Base-by-base conservation (phyloP, 1,140 invertebrate species). In the Camponotus vicinus region DNA sequence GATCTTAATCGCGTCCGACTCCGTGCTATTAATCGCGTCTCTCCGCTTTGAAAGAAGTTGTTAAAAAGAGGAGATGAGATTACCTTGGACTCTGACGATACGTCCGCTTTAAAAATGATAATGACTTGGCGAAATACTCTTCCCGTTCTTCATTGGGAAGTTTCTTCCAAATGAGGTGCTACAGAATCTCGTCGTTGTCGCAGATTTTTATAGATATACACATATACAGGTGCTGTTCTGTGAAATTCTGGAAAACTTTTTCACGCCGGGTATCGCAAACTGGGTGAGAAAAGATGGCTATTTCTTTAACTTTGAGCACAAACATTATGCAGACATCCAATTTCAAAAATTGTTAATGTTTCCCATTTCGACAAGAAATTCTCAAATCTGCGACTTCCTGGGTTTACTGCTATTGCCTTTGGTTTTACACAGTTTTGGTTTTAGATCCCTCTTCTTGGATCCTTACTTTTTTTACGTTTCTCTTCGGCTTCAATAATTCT, bases 11-110 rank as follows among this genome's bases (percentile, higher is more conserved):
- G 87, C 27, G 55, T 73, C 69, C 32, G 57, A 52, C 69, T n/a
- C 6, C n/a, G 21, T 57, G 13, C 87, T 86, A 85, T 88, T 88
- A 86, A 89, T 89, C 82, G 86, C 64, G 79, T 89, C 69, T 75
- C n/a, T 63, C 45, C 57, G 34, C 69, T 69, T 45, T 11, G 13
- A 84, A 85, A 79, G 82, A 86, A 63, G 55, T 70, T 83, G 87
- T 89, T 67, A 85, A 78, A 40, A 21, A 32, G n/a, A 59, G 34
- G n/a, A 59, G 34, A 88, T 77, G 86, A 86, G 75, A 88, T 88
- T 79, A 77, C 45, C 13, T 9, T 11, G 49, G 69, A 59, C 13
- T 52, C 61, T 70, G 49, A 85, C 71, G 79, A 88, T 52, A 77
- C 55, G 52, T 82, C 79, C 70, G 52, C 37, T 77, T 55, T 55